phyloP scores from a whole-genome alignment of 2,113 vertebrate genomes.

The Saiga tatarica region DNA sequence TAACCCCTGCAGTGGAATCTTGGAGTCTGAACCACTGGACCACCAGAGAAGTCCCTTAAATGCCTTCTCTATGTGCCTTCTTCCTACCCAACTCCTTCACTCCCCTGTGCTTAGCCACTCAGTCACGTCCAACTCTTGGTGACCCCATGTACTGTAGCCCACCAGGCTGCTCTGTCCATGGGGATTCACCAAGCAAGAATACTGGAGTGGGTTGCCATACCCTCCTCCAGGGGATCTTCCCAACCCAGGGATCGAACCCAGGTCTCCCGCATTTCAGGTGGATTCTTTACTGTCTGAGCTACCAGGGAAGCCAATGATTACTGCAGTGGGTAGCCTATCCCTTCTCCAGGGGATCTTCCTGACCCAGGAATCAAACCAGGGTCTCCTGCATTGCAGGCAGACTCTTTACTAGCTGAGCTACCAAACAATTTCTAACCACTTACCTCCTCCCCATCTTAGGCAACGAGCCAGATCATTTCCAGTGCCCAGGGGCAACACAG shows the following conservation, averaged over 20 bases:
- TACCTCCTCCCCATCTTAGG: conserved; percentile 95
- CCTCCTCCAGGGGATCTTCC: not conserved
- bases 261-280: not conserved
- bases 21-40: not conserved
- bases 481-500: conserved; percentile 93
- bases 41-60: not conserved
- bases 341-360: not conserved
- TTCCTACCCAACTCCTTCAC: not conserved
- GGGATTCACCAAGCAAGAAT: not conserved
- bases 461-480: conserved; percentile 95
- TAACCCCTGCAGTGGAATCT: not conserved
- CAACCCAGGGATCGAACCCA: not conserved
- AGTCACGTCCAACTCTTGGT: not conserved
- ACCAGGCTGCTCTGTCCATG: not conserved
- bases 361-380: not conserved
- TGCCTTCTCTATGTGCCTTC: not conserved
- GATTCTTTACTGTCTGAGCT: not conserved
- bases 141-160: not conserved
- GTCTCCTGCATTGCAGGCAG: not conserved
- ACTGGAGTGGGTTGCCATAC: not conserved
- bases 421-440: conserved; percentile 51
- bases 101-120: not conserved
- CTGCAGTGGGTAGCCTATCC: not conserved
- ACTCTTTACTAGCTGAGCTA: not conserved
- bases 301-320: not conserved